phyloP scores from a whole-genome alignment of 2,113 vertebrate species.

The Tricholaema leucomelas region DNA sequence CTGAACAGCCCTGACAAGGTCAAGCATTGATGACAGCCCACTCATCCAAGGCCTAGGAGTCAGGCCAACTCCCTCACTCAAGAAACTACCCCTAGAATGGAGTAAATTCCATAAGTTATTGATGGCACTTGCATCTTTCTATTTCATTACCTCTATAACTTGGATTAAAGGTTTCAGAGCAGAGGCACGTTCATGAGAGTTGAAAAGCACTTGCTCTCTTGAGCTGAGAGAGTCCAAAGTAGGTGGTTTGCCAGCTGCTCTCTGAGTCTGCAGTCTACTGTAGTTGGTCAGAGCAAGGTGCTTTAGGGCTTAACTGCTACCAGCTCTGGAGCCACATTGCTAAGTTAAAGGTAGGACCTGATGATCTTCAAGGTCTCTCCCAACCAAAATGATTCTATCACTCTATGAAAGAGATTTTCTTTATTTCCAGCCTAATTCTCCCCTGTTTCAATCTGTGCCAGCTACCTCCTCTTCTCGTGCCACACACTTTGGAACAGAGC shows the following conservation, averaged over 20 bases:
- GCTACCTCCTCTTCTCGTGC: not conserved
- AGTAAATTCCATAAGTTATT: not conserved
- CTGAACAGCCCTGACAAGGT: not conserved
- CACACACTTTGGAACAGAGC: not conserved
- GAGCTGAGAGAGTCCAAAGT: accelerated
- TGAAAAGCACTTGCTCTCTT: not conserved
- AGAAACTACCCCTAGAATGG: not conserved
- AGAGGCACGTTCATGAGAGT: not conserved
- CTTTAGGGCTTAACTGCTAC: not conserved
- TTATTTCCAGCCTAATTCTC: not conserved
- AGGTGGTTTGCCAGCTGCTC: not conserved
- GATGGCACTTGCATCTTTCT: not conserved
- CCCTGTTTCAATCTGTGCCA: not conserved
- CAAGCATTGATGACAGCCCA: not conserved
- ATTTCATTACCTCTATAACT: not conserved
- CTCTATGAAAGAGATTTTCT: not conserved
- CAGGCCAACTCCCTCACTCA: not conserved
- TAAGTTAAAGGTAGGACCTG: no score
- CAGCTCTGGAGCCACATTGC: not conserved
- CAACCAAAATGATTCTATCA: no score
- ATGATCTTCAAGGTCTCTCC: no score
- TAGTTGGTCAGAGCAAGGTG: not conserved
- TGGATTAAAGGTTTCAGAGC: not conserved
- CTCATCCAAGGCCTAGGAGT: not conserved
- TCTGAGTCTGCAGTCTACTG: not conserved